These are phyloP conservation scores for Hippolais icterina DNA, from an alignment of 2,113 vertebrate genomes.

Conservation along the genomic window DNA sequence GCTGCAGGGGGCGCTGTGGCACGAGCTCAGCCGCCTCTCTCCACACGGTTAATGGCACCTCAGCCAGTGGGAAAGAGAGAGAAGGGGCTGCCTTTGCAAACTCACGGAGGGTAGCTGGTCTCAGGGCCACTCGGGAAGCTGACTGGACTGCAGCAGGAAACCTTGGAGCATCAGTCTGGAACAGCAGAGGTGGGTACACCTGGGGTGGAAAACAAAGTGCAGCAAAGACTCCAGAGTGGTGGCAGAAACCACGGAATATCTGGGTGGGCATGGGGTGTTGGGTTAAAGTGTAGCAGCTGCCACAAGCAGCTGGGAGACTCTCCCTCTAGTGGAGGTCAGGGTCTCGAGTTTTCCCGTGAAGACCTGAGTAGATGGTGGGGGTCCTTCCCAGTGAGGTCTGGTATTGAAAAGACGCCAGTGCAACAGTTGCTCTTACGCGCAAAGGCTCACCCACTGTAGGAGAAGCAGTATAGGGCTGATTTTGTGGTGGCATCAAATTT, in stretches of 20 bases:
- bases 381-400: not conserved
- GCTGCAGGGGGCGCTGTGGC: not conserved
- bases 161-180: accelerated
- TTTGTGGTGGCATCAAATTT: not conserved
- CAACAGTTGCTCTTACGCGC: accelerated
- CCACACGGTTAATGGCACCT: no score
- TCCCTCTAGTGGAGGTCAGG: accelerated
- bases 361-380: no score
- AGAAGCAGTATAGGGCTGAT: not conserved
- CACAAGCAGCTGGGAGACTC: not conserved
- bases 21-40: accelerated
- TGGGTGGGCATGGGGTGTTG: accelerated
- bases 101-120: accelerated
- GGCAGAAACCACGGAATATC: not conserved
- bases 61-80: accelerated
- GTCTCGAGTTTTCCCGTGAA: not conserved
- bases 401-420: not conserved
- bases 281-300: not conserved
- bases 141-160: not conserved
- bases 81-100: not conserved
- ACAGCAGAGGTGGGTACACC: not conserved
- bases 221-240: not conserved
- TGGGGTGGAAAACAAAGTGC: not conserved
- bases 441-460: not conserved
- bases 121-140: accelerated